Evolutionary conservation across 2,797 vertebrate species (phyloP).

Genomic region (Taenioides sp.): DNA sequence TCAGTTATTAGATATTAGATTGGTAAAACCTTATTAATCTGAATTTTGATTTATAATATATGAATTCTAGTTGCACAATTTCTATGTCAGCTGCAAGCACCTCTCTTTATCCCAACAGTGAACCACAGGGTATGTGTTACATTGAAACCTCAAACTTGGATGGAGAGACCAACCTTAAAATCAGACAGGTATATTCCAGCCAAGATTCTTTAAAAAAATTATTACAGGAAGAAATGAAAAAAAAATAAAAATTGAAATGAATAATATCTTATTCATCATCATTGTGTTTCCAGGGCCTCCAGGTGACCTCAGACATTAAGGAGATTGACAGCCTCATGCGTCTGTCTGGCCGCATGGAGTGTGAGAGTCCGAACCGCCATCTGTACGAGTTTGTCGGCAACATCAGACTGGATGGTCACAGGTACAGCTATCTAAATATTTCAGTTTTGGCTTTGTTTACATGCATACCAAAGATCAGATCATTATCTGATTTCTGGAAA

Average conservation of each 20-base stretch:
- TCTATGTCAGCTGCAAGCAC: constrained; percentile 16
- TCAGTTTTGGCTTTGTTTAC: too few species aligned
- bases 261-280: neutral
- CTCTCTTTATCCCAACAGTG: constrained; percentile 77
- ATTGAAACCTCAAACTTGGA: constrained; percentile 99
- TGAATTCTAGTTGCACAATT: neutral
- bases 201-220: neutral
- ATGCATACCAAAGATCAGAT: too few species aligned
- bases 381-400: constrained; percentile 98
- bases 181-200: constrained; percentile 85
- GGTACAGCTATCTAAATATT: constrained; percentile 52
- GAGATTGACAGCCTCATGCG: constrained; percentile 91
- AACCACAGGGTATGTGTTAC: constrained; percentile 99
- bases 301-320: constrained; percentile 88
- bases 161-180: constrained; percentile 99
- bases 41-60: neutral
- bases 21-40: neutral
- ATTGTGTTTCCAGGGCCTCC: constrained; percentile 82
- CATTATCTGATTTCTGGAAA: too few species aligned
- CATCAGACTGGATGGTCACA: constrained; percentile 89
- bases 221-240: neutral
- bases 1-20: neutral
- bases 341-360: constrained; percentile 92
- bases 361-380: constrained; percentile 95
- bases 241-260: neutral